phyloP scores from a whole-genome alignment of 2,888 invertebrate species.

The Lasioglossum leucozonium region DNA sequence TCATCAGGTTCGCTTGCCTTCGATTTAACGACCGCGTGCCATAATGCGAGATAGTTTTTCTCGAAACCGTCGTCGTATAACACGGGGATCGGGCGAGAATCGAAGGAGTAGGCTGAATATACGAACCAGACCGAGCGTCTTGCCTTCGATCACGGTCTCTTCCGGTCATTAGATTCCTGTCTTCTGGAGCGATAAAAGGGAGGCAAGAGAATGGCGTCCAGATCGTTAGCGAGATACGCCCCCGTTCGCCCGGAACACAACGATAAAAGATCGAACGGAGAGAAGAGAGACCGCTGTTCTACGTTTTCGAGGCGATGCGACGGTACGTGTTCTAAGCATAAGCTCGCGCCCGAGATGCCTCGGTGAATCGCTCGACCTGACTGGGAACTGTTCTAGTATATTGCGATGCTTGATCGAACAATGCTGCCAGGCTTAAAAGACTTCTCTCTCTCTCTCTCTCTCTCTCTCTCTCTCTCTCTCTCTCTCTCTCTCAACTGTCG shows the following conservation, averaged over 20 bases:
- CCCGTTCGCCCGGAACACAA: conserved; percentile 6
- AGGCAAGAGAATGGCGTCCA: conserved; percentile 18
- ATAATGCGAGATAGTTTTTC: conserved; percentile 3
- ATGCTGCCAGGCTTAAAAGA: not conserved
- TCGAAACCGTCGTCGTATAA: not conserved
- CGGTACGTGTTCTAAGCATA: not conserved
- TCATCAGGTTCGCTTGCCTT: not conserved
- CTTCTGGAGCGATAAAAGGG: conserved; percentile 29
- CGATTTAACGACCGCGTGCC: not conserved
- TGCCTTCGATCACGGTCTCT: conserved; percentile 54
- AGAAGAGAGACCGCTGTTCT: not conserved
- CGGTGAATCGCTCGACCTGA: not conserved
- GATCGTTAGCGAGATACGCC: conserved; percentile 53
- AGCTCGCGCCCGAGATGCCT: not conserved
- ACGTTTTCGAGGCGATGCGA: not conserved
- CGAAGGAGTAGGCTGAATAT: not conserved
- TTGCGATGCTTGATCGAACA: not conserved
- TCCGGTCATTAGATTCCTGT: conserved; percentile 64
- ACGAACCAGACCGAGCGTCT: conserved; percentile 35
- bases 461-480: not conserved
- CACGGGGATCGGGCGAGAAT: not conserved
- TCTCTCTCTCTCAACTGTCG: not conserved
- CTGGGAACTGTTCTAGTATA: not conserved
- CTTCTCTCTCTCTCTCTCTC: not conserved
- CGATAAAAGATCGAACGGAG: conserved; percentile 39